Conservation (phyloP, 2,888 invertebrate species). For the Cetonia aurata region DNA sequence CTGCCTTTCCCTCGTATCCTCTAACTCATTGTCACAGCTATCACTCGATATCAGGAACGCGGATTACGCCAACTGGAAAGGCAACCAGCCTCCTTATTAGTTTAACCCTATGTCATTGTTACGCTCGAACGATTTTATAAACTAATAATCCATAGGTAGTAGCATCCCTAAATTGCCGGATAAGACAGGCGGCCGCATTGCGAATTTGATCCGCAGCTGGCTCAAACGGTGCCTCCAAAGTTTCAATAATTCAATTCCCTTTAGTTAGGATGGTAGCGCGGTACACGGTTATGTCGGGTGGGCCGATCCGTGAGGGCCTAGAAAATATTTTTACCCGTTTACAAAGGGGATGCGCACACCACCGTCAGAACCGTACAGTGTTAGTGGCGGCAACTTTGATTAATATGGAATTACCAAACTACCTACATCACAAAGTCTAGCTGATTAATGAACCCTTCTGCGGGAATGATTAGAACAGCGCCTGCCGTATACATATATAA, state of each 20-base stretch:
- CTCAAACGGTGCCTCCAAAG: conserved; percentile 17
- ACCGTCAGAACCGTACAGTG: conserved; percentile 7
- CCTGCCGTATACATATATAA: background rate
- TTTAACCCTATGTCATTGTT: conserved; percentile 1
- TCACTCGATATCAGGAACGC: too few species aligned
- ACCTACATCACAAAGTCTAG: conserved; percentile 31
- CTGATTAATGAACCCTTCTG: conserved; percentile 38
- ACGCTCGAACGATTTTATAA: conserved; percentile 16
- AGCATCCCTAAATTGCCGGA: conserved; percentile 3
- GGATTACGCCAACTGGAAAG: too few species aligned
- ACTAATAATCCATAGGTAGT: conserved; percentile 23
- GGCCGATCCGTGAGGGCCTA: conserved; percentile 17
- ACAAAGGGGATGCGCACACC: conserved; percentile 2
- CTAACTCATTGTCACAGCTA: too few species aligned
- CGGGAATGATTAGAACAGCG: conserved; percentile 31
- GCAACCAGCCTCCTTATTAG: too few species aligned
- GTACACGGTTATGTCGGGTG: conserved; percentile 7
- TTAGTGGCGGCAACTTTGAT: conserved; percentile 27
- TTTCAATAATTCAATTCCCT: conserved; percentile 35
- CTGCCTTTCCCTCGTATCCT: too few species aligned
- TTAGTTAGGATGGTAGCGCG: conserved; percentile 5
- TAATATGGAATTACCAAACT: conserved; percentile 36
- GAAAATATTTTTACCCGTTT: conserved; percentile 22
- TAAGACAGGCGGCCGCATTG: conserved; percentile 22
- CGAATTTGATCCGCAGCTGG: conserved; percentile 34